Base-by-base conservation (phyloP, 1,140 invertebrate genomes). In the Holotrichia oblita region DNA sequence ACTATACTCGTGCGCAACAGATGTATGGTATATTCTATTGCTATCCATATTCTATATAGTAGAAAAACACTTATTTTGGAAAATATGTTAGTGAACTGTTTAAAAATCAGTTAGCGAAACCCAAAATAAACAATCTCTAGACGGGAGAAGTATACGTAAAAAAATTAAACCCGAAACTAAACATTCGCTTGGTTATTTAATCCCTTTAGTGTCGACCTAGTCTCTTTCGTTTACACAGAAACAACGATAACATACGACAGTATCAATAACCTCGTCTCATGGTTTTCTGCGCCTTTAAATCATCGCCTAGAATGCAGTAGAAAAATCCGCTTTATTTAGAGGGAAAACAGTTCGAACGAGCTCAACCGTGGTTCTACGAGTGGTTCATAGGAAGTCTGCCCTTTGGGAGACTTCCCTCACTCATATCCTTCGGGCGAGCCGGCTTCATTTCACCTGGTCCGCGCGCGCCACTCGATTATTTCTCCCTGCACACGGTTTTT, bases 241-340 rank as follows among this genome's bases (percentile, higher is more conserved):
- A 17, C 48, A 55, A 17, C 17, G 17, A 55, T 17, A 17, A 55
- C 48, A 17, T 55, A 17, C 48, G 48, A 55, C 2, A 14, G 17
- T 55, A 55, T n/a, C 6, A 55, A 17, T 17, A 14, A 55, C 17
- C 48, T 55, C 2, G 14, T 55, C 48, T 14, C 17, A 17, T n/a
- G 6, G n/a, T 55, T 55, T 20, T 55, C 17, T 17, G n/a, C 48
- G 12, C 61, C 6, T 69, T 69, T 27, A 69, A 69, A 69, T 69
- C 22, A 69, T 34, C 27, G 61, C 2, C 12, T 7, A 14, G 12
- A 27, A 69, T 34, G 22, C 8, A 8, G 22, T 34, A 69, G 27
- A 69, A 22, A 34, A 69, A 69, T 69, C 61, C 61, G 61, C 61
- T 69, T 69, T 69, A 69, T 69, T 69, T 69, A 69, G 61, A 69